phyloP scores from a whole-genome alignment of 2,797 vertebrate species.

The Lates japonicus region DNA sequence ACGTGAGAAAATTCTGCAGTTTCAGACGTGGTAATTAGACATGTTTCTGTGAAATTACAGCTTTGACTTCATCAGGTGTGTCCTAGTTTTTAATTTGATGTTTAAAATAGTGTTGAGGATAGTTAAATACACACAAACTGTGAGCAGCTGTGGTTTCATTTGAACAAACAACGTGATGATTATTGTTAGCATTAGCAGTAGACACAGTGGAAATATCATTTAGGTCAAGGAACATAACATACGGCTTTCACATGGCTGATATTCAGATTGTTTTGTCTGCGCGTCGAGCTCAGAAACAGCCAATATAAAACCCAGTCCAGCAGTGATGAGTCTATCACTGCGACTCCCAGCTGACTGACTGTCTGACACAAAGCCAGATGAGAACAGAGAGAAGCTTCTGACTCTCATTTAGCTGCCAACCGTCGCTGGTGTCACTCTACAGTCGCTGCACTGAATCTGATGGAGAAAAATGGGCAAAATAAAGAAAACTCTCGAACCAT shows the following conservation, averaged over 20 bases:
- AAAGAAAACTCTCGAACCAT: not conserved
- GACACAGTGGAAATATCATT: conserved; percentile 18
- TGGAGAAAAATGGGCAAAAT: conserved; percentile 27
- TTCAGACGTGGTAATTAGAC: not conserved
- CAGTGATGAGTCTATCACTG: conserved; percentile 67
- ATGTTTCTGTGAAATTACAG: not conserved
- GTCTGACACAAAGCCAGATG: conserved; percentile 61
- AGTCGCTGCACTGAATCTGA: conserved; percentile 1
- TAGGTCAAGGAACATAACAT: conserved; percentile 35
- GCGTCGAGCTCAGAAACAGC: conserved; percentile 31
- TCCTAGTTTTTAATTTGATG: not conserved
- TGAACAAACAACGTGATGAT: not conserved
- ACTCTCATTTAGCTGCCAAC: conserved; percentile 39
- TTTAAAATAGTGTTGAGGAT: not conserved
- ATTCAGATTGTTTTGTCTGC: conserved; percentile 39
- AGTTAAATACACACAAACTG: not conserved
- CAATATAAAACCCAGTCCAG: conserved; percentile 48
- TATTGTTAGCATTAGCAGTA: not conserved
- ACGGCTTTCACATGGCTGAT: conserved; percentile 18
- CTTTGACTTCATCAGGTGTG: not conserved
- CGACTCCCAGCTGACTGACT: conserved; percentile 60
- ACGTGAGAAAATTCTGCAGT: not conserved
- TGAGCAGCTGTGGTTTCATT: conserved; percentile 3
- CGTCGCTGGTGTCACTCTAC: conserved; percentile 16
- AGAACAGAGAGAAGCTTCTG: conserved; percentile 53